Evolutionary conservation across 2,888 invertebrate genomes (phyloP), one percentile per base, ranked within the genome.

Genomic region (Ormia ochracea): DNA sequence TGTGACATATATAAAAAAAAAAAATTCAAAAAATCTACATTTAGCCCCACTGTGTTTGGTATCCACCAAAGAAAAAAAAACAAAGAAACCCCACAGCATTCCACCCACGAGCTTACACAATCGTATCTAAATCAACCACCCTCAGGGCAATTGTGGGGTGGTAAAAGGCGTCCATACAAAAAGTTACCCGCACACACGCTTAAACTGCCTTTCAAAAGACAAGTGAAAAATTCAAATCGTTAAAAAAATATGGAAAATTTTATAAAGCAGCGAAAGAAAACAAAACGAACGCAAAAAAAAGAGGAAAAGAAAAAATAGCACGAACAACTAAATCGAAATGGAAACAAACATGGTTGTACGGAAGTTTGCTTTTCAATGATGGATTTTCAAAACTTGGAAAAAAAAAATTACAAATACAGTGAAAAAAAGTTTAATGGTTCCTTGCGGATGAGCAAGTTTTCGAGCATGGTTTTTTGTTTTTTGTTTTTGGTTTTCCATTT

Each of bases 351-450:
- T 83, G 83, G 83, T 83, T 77, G 82, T 79, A 66, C 72, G 79
- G 79, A 82, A 82, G 79, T 82, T 80, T 80, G 56, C 80, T 76
- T 80, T 80, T 76, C 76, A 80, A 80, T 76, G 80, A 80, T 76
- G 80, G 80, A 80, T 80, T 80, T 76, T 63, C 68, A 38, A 75
- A 78, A 45, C 9, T 2, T 28, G 6, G n/a, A n/a, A 10, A 63
- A 66, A 59, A 52, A 73, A 50, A 31, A 26, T 26, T 41, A 59
- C 26, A 28, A 21, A 54, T 54, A 61, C 45, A 52, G 59, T 63
- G 48, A 82, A 81, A 83, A 85, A 83, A 85, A 87, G 86, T 87
- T 88, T 88, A 87, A 87, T 88, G 87, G 87, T 87, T 85, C 86
- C 87, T 85, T 84, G 84, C 85, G 86, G 87, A 85, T 88, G 87